These are phyloP conservation scores for Leucosticte australis DNA, from an alignment of 2,113 vertebrate species.

Conservation along the genomic window DNA sequence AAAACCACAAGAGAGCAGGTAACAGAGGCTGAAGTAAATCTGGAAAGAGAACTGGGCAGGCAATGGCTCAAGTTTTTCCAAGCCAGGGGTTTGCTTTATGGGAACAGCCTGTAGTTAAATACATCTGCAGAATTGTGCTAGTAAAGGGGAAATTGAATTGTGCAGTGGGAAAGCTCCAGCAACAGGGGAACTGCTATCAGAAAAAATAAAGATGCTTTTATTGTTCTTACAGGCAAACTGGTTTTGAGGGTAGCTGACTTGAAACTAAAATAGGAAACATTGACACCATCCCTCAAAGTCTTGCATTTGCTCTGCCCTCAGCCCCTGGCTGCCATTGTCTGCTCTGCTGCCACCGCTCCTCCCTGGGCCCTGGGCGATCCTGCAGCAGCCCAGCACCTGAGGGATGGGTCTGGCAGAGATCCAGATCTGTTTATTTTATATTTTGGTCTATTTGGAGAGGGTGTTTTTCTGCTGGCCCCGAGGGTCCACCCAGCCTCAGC, in stretches of 20 bases:
- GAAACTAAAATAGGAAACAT: neutral
- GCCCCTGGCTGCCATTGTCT: rapidly evolving
- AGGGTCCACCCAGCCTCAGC: neutral
- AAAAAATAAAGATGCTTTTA: neutral
- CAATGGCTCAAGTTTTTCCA: neutral
- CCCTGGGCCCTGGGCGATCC: rapidly evolving
- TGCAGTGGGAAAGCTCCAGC: neutral
- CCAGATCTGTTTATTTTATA: rapidly evolving
- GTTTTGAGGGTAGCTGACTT: neutral
- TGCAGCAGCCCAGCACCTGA: rapidly evolving
- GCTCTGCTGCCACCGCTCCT: too few relatives aligned
- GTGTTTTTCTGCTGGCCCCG: neutral
- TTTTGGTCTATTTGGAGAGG: neutral
- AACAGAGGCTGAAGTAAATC: neutral
- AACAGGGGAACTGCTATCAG: neutral
- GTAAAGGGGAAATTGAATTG: neutral
- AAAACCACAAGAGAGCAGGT: neutral
- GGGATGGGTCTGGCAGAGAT: neutral
- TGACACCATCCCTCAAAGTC: neutral
- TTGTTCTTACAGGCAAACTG: neutral
- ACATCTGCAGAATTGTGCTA: neutral
- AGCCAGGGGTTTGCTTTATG: neutral
- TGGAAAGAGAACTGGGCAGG: neutral
- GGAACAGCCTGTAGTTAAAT: neutral
- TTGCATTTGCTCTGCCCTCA: neutral